phyloP scores from a whole-genome alignment of 2,113 vertebrate genomes.

The Odocoileus hemionus region DNA sequence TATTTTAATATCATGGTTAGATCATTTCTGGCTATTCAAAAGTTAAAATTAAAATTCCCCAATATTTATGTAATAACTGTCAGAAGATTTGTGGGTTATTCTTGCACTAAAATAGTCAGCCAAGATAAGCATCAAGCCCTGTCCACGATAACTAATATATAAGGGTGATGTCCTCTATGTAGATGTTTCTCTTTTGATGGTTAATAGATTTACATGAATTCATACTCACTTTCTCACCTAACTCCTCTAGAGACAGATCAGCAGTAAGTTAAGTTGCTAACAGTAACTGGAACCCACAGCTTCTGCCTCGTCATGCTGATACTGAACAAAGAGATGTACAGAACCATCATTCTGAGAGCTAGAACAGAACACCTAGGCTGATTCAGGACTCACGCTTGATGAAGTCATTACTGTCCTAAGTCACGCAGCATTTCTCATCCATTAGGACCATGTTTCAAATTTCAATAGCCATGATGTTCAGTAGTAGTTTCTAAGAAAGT shows the following conservation, averaged over 20 bases:
- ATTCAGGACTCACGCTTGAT: neutral
- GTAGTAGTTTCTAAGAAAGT: neutral
- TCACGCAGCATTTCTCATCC: neutral
- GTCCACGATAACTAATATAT: neutral
- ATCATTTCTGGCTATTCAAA: conserved; percentile 25
- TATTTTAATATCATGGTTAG: conserved; percentile 29
- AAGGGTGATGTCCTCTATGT: neutral
- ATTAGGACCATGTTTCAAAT: neutral
- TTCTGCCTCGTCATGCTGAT: neutral
- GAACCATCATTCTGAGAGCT: neutral
- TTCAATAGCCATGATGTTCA: neutral
- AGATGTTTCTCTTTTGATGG: neutral
- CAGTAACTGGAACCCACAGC: neutral
- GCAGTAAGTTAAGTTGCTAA: neutral
- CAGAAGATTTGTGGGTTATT: neutral
- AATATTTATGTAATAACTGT: neutral
- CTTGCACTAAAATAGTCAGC: neutral
- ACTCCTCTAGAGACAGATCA: neutral
- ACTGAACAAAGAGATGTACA: neutral
- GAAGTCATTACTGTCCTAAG: neutral
- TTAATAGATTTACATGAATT: neutral
- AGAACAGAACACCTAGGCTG: neutral
- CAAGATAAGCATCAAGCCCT: neutral
- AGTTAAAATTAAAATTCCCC: neutral
- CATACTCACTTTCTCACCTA: neutral